A percentile compares a stretch with the other conserved stretches of the same genome.
Evolutionary conservation across 37 sponge, comb jelly and placozoan species (phyloP).

Genomic region (Oscarella lobularis): DNA sequence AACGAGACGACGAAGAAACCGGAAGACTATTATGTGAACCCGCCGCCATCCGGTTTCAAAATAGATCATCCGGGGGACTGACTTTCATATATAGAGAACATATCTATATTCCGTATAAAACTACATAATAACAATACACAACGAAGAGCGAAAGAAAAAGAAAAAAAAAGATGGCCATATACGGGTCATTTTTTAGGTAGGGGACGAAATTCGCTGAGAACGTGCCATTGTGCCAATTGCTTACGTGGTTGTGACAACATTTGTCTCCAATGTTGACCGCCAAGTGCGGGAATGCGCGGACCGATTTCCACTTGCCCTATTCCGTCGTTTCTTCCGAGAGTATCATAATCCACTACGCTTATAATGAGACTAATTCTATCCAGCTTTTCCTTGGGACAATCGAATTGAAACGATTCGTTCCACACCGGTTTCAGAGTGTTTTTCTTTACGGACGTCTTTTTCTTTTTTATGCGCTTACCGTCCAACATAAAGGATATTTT

Average conservation of each 20-base stretch:
- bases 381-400: constrained; percentile 1
- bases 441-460: constrained; percentile 38
- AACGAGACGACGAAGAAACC: no score
- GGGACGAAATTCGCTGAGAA: no score
- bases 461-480: constrained; percentile 18
- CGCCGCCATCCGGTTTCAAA: no score
- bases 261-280: neutral
- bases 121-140: no score
- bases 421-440: constrained; percentile 35
- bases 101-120: no score
- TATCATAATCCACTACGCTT: neutral
- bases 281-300: neutral
- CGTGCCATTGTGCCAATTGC: neutral
- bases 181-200: no score
- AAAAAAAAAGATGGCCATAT: no score
- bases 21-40: no score
- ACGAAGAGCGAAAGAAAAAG: no score
- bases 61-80: no score
- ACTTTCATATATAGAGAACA: no score
- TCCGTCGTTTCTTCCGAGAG: neutral
- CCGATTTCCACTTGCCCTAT: neutral
- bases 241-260: neutral
- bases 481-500: constrained; percentile 28
- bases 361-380: neutral
- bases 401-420: constrained; percentile 56